Evolutionary conservation across 2,888 invertebrate species (phyloP).

Genomic region (Girardia tigrina): DNA sequence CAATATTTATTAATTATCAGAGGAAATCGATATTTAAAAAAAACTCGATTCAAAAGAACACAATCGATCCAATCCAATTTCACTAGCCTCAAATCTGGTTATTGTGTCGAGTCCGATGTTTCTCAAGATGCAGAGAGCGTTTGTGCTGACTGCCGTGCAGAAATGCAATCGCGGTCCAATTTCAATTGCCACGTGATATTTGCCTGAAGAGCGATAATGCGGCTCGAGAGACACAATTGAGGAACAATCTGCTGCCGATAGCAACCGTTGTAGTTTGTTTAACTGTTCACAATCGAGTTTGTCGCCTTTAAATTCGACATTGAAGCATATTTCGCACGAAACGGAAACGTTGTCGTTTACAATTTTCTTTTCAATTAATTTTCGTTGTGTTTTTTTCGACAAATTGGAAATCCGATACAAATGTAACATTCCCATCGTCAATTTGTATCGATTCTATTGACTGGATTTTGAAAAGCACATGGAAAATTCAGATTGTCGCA

Average conservation of each 20-base stretch:
- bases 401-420: background rate
- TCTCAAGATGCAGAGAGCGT: conserved; percentile 15
- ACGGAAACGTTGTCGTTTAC: background rate
- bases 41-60: too few species aligned
- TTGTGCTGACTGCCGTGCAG: background rate
- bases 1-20: too few species aligned
- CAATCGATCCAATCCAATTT: too few species aligned
- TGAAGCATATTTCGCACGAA: background rate
- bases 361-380: background rate
- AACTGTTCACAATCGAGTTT: background rate
- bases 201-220: background rate
- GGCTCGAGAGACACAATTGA: background rate
- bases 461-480: background rate
- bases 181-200: conserved; percentile 6
- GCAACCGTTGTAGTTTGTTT: background rate
- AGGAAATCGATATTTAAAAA: too few species aligned
- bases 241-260: background rate
- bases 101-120: background rate
- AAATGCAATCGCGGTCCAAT: conserved; percentile 4
- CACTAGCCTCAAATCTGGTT: background rate
- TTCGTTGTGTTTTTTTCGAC: background rate
- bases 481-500: background rate
- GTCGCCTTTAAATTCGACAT: background rate
- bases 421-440: background rate
- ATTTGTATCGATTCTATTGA: background rate